Evolutionary conservation across 2,113 vertebrate species (phyloP).

Genomic region (Pampusana beccarii): DNA sequence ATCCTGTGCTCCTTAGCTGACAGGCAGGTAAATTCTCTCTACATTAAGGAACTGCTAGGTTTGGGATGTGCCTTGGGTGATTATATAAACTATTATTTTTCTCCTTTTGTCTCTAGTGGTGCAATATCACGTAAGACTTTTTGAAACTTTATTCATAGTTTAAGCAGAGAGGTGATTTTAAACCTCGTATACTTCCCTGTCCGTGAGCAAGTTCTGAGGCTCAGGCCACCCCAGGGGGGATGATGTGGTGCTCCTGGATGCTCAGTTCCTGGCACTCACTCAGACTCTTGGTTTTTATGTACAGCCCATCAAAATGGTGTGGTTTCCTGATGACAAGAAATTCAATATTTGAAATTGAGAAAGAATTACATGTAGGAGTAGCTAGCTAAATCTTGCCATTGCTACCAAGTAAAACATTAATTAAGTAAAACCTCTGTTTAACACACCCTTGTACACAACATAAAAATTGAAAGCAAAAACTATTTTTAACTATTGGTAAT

Average conservation of each 20-base stretch:
- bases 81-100: neutral
- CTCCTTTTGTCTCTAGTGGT: neutral
- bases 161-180: neutral
- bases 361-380: neutral
- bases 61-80: neutral
- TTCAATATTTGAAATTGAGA: neutral
- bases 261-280: neutral
- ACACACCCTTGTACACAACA: neutral
- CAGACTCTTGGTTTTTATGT: neutral
- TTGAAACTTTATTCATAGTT: neutral
- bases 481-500: constrained; percentile 5
- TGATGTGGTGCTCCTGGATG: neutral
- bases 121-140: neutral
- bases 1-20: neutral
- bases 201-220: neutral
- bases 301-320: neutral
- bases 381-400: neutral
- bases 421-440: neutral
- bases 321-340: neutral
- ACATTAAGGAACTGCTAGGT: neutral
- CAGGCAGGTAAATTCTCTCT: neutral
- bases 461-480: neutral
- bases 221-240: neutral
- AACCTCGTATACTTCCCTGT: neutral
- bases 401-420: neutral